Evolutionary conservation across 2,113 vertebrate genomes (phyloP).

Genomic region (Antechinus flavipes): DNA sequence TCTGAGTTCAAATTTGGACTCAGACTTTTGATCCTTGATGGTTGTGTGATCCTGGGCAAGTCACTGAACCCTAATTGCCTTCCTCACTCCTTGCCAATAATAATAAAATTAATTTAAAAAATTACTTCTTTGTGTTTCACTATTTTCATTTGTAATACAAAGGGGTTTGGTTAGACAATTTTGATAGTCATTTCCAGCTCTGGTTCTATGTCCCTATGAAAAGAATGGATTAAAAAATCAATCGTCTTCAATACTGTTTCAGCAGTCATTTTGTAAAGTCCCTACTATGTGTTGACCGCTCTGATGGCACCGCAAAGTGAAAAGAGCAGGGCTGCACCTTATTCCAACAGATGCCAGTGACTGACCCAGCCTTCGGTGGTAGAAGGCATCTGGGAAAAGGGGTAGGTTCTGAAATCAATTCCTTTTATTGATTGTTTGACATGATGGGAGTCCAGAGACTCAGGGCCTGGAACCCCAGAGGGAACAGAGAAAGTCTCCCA

Average conservation of each 20-base stretch:
- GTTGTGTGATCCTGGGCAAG: no score
- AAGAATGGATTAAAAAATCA: background rate
- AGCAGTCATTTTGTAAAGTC: background rate
- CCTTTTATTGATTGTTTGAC: background rate
- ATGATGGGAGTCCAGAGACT: background rate
- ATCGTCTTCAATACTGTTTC: background rate
- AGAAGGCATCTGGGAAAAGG: background rate
- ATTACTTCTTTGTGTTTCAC: background rate
- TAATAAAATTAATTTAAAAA: no score
- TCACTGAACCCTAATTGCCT: no score
- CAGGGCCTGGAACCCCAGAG: background rate
- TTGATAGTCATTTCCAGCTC: background rate
- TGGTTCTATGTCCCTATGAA: background rate
- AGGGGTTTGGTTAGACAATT: background rate
- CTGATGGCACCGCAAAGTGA: background rate
- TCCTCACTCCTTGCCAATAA: no score
- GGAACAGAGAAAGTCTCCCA: background rate
- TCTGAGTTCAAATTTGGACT: no score
- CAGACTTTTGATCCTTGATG: no score
- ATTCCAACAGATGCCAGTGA: background rate
- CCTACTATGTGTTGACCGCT: background rate
- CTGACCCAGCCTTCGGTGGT: background rate
- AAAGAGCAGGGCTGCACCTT: background rate
- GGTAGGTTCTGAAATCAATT: background rate
- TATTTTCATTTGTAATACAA: background rate